Conservation (phyloP, 2,113 vertebrate species). For the Phylloscopus whistleri region DNA sequence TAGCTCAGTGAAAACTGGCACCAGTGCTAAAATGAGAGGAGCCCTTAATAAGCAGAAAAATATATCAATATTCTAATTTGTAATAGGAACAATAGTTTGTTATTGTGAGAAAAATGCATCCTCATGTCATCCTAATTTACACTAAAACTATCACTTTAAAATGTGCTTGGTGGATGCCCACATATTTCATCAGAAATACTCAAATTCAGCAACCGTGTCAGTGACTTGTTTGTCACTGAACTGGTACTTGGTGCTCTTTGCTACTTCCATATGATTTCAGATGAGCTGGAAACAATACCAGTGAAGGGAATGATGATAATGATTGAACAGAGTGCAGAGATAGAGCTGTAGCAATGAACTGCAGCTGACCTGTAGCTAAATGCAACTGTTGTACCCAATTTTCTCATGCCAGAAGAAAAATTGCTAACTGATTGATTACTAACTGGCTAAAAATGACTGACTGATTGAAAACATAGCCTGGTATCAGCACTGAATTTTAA, state of each 20-base stretch:
- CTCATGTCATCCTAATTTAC: not conserved
- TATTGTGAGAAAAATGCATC: not conserved
- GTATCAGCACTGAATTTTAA: not conserved
- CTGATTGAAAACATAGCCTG: not conserved
- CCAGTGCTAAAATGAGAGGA: not conserved
- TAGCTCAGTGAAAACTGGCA: not conserved
- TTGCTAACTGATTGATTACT: not conserved
- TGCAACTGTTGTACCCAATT: not conserved
- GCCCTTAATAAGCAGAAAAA: not conserved
- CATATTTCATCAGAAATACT: not conserved
- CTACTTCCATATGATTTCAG: not conserved
- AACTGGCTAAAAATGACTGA: not conserved
- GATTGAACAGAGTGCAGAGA: not conserved
- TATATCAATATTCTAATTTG: not conserved
- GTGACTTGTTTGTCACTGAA: not conserved
- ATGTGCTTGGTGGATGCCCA: not conserved
- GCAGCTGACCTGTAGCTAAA: not conserved
- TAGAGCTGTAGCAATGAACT: not conserved
- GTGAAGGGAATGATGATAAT: not conserved
- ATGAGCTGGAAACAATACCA: not conserved
- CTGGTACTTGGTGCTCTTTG: rapidly evolving
- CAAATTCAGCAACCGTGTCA: not conserved
- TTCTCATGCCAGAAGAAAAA: not conserved
- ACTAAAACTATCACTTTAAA: not conserved
- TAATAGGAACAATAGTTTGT: not conserved